Evolutionary conservation across 1,140 invertebrate genomes (phyloP).

Genomic region (Belonocnema kinseyi): DNA sequence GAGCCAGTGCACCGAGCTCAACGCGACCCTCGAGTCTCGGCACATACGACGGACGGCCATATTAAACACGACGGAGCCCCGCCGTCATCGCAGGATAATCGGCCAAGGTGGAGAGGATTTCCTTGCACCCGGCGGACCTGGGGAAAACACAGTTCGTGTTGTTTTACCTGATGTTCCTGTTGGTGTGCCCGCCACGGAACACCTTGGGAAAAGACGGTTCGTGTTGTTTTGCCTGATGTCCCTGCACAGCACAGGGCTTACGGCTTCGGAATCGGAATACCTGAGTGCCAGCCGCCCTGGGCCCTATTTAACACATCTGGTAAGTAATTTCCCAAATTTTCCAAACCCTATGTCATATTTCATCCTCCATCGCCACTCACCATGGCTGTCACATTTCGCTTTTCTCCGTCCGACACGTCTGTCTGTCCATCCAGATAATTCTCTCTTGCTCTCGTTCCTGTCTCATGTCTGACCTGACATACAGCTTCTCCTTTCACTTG

Average conservation of each 20-base stretch:
- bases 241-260: slow-evolving; percentile 44
- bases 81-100: slow-evolving; percentile 50
- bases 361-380: neutral
- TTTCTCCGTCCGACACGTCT: slow-evolving; percentile 15
- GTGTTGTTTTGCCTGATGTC: slow-evolving; percentile 55
- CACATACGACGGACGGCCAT: slow-evolving; percentile 67
- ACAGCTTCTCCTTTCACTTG: slow-evolving; percentile 22
- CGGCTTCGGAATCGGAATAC: slow-evolving; percentile 17
- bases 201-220: neutral
- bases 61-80: slow-evolving; percentile 64
- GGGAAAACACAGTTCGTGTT: slow-evolving; percentile 25
- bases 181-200: slow-evolving; percentile 44
- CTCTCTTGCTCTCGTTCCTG: neutral
- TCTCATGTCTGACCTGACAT: slow-evolving; percentile 5
- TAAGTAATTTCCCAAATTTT: slow-evolving; percentile 45
- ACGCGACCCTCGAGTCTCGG: slow-evolving; percentile 57
- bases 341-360: neutral
- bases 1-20: slow-evolving; percentile 31
- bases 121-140: neutral
- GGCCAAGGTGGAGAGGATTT: slow-evolving; percentile 28
- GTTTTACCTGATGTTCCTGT: slow-evolving; percentile 57
- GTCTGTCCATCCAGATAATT: slow-evolving; percentile 3
- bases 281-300: slow-evolving; percentile 52
- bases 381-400: slow-evolving; percentile 5
- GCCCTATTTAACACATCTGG: slow-evolving; percentile 52